Percentiles rank a stretch among this genome's conserved stretches.
These are phyloP conservation scores for Hemithea aestivaria DNA, from an alignment of 2,888 invertebrate genomes.

Conservation along the genomic window DNA sequence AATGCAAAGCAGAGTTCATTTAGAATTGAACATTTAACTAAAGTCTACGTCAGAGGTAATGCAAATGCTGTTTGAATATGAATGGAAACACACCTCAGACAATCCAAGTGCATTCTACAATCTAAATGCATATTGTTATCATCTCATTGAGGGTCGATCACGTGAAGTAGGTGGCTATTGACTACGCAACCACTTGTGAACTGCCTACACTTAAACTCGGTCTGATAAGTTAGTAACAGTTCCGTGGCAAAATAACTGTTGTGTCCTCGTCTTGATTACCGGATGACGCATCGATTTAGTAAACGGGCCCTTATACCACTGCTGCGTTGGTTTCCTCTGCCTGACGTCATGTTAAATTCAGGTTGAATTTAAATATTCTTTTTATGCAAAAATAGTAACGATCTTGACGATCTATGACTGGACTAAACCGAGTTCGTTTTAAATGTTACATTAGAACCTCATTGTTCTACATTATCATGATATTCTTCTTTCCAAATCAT, in stretches of 20 bases:
- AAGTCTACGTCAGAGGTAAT: slow-evolving; percentile 22
- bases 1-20: slow-evolving; percentile 25
- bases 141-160: slow-evolving; percentile 9
- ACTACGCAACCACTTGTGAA: slow-evolving; percentile 13
- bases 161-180: slow-evolving; percentile 13
- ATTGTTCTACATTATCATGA: no score
- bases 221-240: no score
- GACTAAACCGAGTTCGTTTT: no score
- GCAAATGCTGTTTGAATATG: slow-evolving; percentile 22
- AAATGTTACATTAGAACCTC: no score
- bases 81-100: slow-evolving; percentile 25
- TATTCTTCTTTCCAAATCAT: no score
- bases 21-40: slow-evolving; percentile 18
- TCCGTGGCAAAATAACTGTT: no score
- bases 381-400: slow-evolving; percentile 16
- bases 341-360: slow-evolving; percentile 27
- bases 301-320: slow-evolving; percentile 22
- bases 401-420: neutral
- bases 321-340: slow-evolving; percentile 23
- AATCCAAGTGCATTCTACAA: slow-evolving; percentile 26
- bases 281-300: slow-evolving; percentile 28
- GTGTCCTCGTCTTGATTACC: slow-evolving; percentile 18
- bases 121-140: slow-evolving; percentile 25
- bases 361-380: slow-evolving; percentile 24
- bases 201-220: slow-evolving; percentile 3